Conservation (phyloP, 30 jellyfish, hydroid and myxozoan genomes). For the Turritopsis rubra region DNA sequence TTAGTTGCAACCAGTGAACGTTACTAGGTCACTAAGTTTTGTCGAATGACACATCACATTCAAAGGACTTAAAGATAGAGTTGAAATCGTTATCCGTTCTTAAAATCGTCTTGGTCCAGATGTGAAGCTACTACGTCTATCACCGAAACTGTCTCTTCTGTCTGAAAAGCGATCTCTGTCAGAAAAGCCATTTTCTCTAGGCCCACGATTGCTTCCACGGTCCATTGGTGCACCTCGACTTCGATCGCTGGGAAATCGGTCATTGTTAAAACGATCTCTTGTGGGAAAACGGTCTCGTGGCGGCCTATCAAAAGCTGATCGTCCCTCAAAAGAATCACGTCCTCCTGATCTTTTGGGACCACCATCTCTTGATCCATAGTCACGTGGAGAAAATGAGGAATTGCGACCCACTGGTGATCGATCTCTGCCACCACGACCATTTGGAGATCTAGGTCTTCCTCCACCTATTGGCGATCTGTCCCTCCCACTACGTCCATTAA, state of each 20-base stretch:
- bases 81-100: no score
- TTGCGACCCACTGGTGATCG: slow-evolving; percentile 34
- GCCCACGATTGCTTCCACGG: slow-evolving; percentile 29
- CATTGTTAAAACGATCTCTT: slow-evolving; percentile 11
- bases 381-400: slow-evolving; percentile 17
- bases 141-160: slow-evolving; percentile 30
- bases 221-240: slow-evolving; percentile 27
- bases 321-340: slow-evolving; percentile 57
- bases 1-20: no score
- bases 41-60: not conserved
- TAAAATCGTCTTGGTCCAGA: slow-evolving; percentile 42
- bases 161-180: slow-evolving; percentile 26
- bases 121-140: slow-evolving; percentile 25
- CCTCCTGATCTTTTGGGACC: slow-evolving; percentile 46
- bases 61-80: not conserved
- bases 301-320: slow-evolving; percentile 3
- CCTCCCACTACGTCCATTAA: slow-evolving; percentile 35
- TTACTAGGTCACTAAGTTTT: no score
- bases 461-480: slow-evolving; percentile 35
- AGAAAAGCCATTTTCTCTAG: slow-evolving; percentile 19
- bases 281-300: slow-evolving; percentile 27
- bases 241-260: slow-evolving; percentile 25
- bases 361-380: slow-evolving; percentile 16
- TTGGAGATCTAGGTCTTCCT: slow-evolving; percentile 15
- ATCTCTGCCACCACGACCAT: slow-evolving; percentile 21